A percentile compares a stretch with the other conserved stretches of the same genome.
Evolutionary conservation across 2,113 vertebrate species (phyloP).

Genomic region (Phaetusa simplex): DNA sequence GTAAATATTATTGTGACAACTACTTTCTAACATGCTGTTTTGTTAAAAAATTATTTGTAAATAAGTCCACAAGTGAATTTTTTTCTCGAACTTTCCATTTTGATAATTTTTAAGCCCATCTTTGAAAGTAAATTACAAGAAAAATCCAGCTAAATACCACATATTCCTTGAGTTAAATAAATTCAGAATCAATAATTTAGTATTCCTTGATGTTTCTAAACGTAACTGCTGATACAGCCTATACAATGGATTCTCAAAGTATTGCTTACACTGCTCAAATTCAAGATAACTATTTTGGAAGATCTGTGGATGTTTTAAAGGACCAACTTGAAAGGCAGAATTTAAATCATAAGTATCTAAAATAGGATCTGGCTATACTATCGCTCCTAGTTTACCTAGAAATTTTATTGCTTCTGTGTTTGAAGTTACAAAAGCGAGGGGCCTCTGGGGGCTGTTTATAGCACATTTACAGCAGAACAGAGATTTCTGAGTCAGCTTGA

Average conservation of each 20-base stretch:
- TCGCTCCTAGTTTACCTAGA: not conserved
- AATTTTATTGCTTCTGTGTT: not conserved
- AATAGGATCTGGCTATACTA: not conserved
- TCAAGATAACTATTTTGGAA: not conserved
- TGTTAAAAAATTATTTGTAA: not conserved
- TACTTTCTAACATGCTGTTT: not conserved
- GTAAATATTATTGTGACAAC: not conserved
- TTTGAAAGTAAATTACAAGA: constrained; percentile 50
- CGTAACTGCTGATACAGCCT: not conserved
- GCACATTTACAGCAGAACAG: not conserved
- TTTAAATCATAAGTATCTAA: not conserved
- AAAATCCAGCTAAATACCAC: not conserved
- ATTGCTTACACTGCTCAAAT: not conserved
- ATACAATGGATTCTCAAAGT: not conserved
- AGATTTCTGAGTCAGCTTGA: not conserved
- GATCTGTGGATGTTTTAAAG: not conserved
- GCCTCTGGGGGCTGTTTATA: not conserved
- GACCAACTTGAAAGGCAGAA: not conserved
- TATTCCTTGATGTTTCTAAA: not conserved
- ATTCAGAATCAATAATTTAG: constrained; percentile 2
- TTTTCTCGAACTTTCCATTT: constrained; percentile 11
- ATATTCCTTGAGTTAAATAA: not conserved
- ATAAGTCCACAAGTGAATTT: not conserved
- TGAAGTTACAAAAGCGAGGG: not conserved
- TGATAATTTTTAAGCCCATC: constrained; percentile 11